Conservation (phyloP, 2,797 vertebrate genomes). For the Gymnothorax javanicus region DNA sequence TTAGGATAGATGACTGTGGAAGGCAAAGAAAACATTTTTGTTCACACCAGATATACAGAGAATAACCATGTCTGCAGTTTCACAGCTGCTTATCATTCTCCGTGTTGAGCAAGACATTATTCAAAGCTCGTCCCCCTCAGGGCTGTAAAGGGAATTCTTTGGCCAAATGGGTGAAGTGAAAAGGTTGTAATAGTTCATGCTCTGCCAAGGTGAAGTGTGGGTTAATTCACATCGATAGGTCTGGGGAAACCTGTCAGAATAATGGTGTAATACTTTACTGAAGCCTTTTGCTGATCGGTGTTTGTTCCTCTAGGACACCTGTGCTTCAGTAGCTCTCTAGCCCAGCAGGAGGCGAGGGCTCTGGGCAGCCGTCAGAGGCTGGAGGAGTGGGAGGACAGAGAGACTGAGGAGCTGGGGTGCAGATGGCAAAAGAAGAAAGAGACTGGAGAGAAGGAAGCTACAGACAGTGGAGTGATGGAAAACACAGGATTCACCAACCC, state of each 20-base stretch:
- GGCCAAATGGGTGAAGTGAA: neutral
- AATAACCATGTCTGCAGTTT: neutral
- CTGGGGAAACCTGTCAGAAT: neutral
- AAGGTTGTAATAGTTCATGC: neutral
- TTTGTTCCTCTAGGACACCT: constrained; percentile 47
- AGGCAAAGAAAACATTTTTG: neutral
- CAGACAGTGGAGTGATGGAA: constrained; percentile 41
- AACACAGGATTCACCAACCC: constrained; percentile 1
- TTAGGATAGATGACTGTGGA: neutral
- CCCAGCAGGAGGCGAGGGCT: constrained; percentile 41
- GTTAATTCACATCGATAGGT: neutral
- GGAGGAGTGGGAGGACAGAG: constrained; percentile 35
- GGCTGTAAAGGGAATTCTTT: neutral
- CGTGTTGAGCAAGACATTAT: neutral
- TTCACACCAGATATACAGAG: neutral
- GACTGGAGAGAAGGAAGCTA: constrained; percentile 28
- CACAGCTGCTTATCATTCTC: constrained; percentile 3
- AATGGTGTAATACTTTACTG: neutral
- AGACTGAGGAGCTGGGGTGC: constrained; percentile 28
- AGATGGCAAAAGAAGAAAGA: constrained; percentile 29
- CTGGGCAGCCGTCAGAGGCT: constrained; percentile 27
- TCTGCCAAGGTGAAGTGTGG: neutral
- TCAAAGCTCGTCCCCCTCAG: neutral
- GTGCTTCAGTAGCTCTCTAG: constrained; percentile 22
- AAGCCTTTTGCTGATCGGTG: constrained; percentile 41